Evolutionary conservation across 2,113 vertebrate genomes (phyloP).

Genomic region (Halcyon malimbica): DNA sequence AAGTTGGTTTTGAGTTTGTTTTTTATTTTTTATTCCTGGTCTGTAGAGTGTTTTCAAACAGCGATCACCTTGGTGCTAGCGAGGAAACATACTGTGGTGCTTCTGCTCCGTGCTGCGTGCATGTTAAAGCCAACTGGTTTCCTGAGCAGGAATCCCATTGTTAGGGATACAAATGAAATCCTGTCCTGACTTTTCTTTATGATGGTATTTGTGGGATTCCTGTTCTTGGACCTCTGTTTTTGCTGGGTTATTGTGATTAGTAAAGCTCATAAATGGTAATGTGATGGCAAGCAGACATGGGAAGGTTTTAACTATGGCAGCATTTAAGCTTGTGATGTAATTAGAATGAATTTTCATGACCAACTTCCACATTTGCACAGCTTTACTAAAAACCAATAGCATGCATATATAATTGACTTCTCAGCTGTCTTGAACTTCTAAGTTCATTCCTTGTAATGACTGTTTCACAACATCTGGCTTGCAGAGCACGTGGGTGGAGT

Average conservation of each 20-base stretch:
- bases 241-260: background rate
- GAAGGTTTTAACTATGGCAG: background rate
- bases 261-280: background rate
- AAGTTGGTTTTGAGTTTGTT: background rate
- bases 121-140: background rate
- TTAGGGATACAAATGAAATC: background rate
- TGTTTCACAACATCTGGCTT: slow-evolving; percentile 5
- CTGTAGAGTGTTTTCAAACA: background rate
- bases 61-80: no score
- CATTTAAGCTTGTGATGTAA: background rate
- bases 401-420: background rate
- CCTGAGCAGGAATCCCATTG: background rate
- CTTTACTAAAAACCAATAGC: background rate
- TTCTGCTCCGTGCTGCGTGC: background rate
- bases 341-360: background rate
- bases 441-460: background rate
- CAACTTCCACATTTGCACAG: background rate
- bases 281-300: background rate
- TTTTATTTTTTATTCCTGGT: background rate
- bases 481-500: background rate
- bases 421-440: background rate
- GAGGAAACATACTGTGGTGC: background rate
- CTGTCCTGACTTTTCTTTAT: background rate
- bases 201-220: background rate
- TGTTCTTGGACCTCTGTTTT: background rate